Base-by-base conservation (phyloP, 2,797 vertebrate species). In the Sebastes trivittatus region DNA sequence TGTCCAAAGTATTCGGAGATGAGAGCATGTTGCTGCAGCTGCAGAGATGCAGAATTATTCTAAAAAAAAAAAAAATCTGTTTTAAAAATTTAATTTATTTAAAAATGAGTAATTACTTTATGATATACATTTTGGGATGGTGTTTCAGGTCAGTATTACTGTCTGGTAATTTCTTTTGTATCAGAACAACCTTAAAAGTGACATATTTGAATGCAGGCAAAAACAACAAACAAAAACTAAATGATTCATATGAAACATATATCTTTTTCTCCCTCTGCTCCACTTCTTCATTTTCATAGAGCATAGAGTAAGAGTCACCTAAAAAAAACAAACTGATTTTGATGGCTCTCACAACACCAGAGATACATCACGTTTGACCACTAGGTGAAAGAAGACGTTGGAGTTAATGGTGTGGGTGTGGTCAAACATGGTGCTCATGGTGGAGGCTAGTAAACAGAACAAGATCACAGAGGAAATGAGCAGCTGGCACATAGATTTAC, bases 21-120 rank as follows among this genome's bases (percentile, higher is more conserved):
- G 63, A 79, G 63, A 64, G 7, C 23, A 46, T 52, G 55, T 3
- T 58, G 36, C 64, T 81, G 59, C 80, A 77, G 74, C 71, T 83
- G 66, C 56, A 66, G 9, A 23, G 54, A 7, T 1, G 18, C 63
- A 52, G 6, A 64, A 8, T 29, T 13, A 11, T 42, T 10, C n/a
- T 52, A 25, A 36, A 58, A 54, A 32, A 34, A 25, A 56, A 30
- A 36, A 59, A 16, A 0, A 58, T 38, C 10, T 13, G 11, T 22
- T 64, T 46, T 6, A 29, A 7, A 11, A 18, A 34, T 18, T 7
- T 25, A 30, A 42, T 42, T 42, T 42, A 42, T 42, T 42, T 42
- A 16, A 42, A 42, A 42, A 23, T 36, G 4, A 22, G 7, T 14
- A 22, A 64, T 8, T 23, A 4, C 18, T 25, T 64, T 16, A 2